Base-by-base conservation (phyloP, 2,797 vertebrate species). In the Tadarida brasiliensis region DNA sequence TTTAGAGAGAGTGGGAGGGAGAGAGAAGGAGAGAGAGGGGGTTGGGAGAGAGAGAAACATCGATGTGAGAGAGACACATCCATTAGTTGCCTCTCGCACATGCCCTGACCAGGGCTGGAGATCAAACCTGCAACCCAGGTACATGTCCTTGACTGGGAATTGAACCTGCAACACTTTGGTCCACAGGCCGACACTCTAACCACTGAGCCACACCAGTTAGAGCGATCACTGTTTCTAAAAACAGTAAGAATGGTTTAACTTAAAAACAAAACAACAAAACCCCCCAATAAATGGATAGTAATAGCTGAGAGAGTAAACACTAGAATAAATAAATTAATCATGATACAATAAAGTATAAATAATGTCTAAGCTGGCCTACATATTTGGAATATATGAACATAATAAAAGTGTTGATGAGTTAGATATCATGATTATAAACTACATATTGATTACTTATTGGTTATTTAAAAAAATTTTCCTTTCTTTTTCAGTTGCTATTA, bases 161-260 rank as follows among this genome's bases (percentile, higher is more conserved):
- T 7, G 7, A 44, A 44, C 39, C 39, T 44, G n/a, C n/a, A n/a
- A n/a, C n/a, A n/a, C n/a, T n/a, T n/a, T n/a, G n/a, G n/a, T n/a
- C n/a, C n/a, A n/a, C n/a, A n/a, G n/a, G n/a, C n/a, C n/a, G n/a
- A 44, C 7, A 7, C 39, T 44, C 39, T 44, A 44, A 44, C 39
- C 39, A 44, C 39, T 44, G 39, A 44, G 39, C 5, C n/a, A n/a
- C n/a, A n/a, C n/a, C n/a, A n/a, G n/a, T n/a, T n/a, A n/a, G n/a
- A n/a, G n/a, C n/a, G n/a, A n/a, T n/a, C n/a, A 28, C 26, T 85
- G 78, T 20, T 63, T 80, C 51, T 78, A 73, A 95, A 80, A 80
- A 90, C 76, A 65, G 30, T 63, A 63, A 54, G 51, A 82, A 83
- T 30, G 70, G 22, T 70, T 81, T 91, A 81, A 87, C 20, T 91